Base-by-base conservation (phyloP, 2,797 vertebrate species). In the Argya squamiceps region DNA sequence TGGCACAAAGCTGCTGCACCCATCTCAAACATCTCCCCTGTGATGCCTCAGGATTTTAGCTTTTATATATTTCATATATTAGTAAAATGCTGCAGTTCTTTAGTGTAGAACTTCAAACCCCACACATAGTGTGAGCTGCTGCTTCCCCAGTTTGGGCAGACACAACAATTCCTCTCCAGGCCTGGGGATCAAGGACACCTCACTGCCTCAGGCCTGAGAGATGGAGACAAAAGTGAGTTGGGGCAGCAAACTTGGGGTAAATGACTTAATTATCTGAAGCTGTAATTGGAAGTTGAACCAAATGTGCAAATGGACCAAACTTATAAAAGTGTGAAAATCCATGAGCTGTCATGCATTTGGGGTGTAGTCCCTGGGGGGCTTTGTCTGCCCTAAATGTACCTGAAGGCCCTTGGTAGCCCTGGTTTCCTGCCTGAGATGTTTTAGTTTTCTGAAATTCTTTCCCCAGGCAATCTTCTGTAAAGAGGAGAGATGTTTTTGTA, bases 11-110 rank as follows among this genome's bases (percentile, higher is more conserved):
- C 52, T 82, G 58, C 62, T 81, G 34, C 39, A 30, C 13, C 59
- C 19, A 1, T 7, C 22, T n/a, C 27, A 34, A 60, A 53, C 0
- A 0, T 24, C 19, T 36, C 50, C 62, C 59, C 30, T 46, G 39
- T 2, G n/a, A 10, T 44, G 1, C 26, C n/a, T 16, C 3, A 37
- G 50, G 12, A 16, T 26, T 78, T 55, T 0, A 37, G 5, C 20
- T 53, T 77, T 64, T 53, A 1, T 23, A 19, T 23, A 1, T 44
- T 44, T 5, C 16, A 30, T 3, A 0, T 3, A 6, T 78, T 30
- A 44, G 39, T 36, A 36, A 36, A 36, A 36, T 0, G 21, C n/a
- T 53, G 26, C 60, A 36, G 4, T 30, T 64, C 32, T 53, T 53
- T 7, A 30, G 59, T 36, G 49, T 2, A 0, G 1, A 12, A 24